Evolutionary conservation across 2,888 invertebrate genomes (phyloP).

Genomic region (Hartigia nigra): DNA sequence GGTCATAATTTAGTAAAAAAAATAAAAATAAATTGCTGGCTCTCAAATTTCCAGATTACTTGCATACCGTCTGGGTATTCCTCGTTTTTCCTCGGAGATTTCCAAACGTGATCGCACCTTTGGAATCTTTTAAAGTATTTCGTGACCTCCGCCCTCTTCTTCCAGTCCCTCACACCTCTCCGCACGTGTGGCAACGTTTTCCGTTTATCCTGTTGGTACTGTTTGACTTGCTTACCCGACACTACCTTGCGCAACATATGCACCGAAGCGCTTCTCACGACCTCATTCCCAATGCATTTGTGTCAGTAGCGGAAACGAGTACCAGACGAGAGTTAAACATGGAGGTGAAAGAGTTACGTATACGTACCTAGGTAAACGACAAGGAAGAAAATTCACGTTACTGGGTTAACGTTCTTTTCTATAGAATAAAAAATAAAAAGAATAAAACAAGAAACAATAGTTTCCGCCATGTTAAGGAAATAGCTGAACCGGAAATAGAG

Average conservation of each 20-base stretch:
- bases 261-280: not conserved
- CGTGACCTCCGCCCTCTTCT: slow-evolving; percentile 12
- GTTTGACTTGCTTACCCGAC: not conserved
- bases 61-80: slow-evolving; percentile 29
- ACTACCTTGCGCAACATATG: not conserved
- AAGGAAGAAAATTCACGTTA: not conserved
- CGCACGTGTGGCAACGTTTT: slow-evolving; percentile 14
- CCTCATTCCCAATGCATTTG: slow-evolving; percentile 18
- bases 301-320: slow-evolving; percentile 4
- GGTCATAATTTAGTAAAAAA: no score
- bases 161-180: not conserved
- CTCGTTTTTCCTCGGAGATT: slow-evolving; percentile 23
- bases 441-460: slow-evolving; percentile 22
- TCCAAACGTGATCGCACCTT: slow-evolving; percentile 34
- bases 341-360: not conserved
- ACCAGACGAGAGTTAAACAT: not conserved
- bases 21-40: no score
- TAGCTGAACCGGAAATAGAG: slow-evolving; percentile 2
- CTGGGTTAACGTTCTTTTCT: not conserved
- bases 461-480: slow-evolving; percentile 14
- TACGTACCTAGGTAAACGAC: not conserved
- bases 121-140: slow-evolving; percentile 37
- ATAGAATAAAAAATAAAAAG: not conserved
- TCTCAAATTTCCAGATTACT: slow-evolving; percentile 30
- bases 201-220: not conserved